Conservation (phyloP, 2,888 invertebrate species). For the Orthosia gothica region DNA sequence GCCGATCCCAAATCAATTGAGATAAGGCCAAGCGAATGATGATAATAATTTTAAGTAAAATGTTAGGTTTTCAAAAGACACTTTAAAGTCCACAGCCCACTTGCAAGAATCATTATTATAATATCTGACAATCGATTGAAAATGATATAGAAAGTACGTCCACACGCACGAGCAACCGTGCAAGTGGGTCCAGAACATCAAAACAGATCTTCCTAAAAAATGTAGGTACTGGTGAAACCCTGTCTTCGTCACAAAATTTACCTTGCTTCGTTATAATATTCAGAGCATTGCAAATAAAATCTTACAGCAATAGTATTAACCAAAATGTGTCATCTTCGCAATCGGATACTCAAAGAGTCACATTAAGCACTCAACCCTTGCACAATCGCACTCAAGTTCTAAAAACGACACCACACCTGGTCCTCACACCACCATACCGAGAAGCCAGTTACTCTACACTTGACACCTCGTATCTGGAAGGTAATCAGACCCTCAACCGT, state of each 20-base stretch:
- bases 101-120: too few relatives aligned
- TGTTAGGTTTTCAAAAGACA: neutral
- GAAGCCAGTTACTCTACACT: slow-evolving; percentile 59
- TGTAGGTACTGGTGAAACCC: too few relatives aligned
- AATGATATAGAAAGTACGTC: too few relatives aligned
- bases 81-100: too few relatives aligned
- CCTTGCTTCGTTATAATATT: neutral
- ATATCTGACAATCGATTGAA: too few relatives aligned
- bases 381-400: slow-evolving; percentile 19
- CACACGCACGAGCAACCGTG: too few relatives aligned
- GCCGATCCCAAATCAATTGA: too few relatives aligned
- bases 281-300: neutral
- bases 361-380: slow-evolving; percentile 16
- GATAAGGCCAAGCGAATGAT: too few relatives aligned
- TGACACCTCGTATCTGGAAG: slow-evolving; percentile 64
- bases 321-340: slow-evolving; percentile 12
- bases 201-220: neutral
- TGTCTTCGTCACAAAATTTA: neutral
- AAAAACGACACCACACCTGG: slow-evolving; percentile 27
- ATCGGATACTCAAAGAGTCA: neutral
- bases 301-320: slow-evolving; percentile 1
- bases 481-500: slow-evolving; percentile 72
- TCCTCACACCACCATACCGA: slow-evolving; percentile 44
- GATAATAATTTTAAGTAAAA: too few relatives aligned
- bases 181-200: too few relatives aligned